Evolutionary conservation across 2,113 vertebrate species (phyloP).

Genomic region (Ameiurus melas): DNA sequence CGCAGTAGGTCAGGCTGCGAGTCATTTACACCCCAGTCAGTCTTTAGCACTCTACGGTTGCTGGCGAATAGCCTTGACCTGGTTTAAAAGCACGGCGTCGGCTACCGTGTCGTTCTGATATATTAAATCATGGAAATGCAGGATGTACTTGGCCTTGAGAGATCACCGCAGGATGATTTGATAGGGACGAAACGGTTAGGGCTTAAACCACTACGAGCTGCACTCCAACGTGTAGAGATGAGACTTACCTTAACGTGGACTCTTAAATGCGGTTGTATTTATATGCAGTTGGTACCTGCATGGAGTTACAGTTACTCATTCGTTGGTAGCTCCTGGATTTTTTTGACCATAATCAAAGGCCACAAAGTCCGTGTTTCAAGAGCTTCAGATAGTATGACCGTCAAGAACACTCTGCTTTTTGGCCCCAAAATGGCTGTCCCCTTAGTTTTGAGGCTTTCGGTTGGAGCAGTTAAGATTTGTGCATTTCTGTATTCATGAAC

Average conservation of each 20-base stretch:
- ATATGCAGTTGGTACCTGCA: neutral
- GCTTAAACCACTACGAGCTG: neutral
- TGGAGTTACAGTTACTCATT: neutral
- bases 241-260: neutral
- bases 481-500: neutral
- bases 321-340: neutral
- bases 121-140: conserved; percentile 23
- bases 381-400: neutral
- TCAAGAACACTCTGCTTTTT: neutral
- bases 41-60: conserved; percentile 1
- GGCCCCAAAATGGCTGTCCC: neutral
- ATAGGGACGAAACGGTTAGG: neutral
- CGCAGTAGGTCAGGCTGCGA: conserved; percentile 59
- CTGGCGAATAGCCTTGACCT: neutral
- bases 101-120: conserved; percentile 22
- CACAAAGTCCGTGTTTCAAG: neutral
- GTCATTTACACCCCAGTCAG: conserved; percentile 63
- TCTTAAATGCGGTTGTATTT: neutral
- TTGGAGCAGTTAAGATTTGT: neutral
- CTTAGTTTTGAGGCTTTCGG: neutral
- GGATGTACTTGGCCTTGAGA: conserved; percentile 11
- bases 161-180: conserved; percentile 31
- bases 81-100: neutral
- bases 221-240: neutral
- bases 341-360: neutral